phyloP scores from a whole-genome alignment of 2,888 invertebrate genomes.

The Quadriops clusia region DNA sequence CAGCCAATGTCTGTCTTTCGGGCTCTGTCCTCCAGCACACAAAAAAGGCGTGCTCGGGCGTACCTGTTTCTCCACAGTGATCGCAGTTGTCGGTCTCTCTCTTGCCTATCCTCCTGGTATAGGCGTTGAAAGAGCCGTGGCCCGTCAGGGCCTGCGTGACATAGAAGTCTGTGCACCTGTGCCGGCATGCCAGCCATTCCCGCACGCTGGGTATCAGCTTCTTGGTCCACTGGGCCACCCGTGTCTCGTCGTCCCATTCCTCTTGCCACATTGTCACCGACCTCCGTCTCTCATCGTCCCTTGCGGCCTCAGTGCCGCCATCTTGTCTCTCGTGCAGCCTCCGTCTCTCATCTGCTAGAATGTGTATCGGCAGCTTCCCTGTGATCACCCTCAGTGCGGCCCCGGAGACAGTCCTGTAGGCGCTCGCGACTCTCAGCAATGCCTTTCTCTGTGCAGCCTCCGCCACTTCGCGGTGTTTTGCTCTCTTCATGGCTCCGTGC shows the following conservation, averaged over 20 bases:
- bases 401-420: constrained; percentile 9
- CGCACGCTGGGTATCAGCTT: neutral
- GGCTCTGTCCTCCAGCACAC: too few relatives aligned
- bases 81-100: too few relatives aligned
- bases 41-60: too few relatives aligned
- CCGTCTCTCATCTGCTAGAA: constrained; percentile 5
- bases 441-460: constrained; percentile 6
- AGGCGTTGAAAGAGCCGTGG: neutral
- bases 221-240: constrained; percentile 3
- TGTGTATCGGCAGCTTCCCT: constrained; percentile 3
- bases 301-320: neutral
- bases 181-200: neutral
- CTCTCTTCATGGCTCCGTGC: too few relatives aligned
- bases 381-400: constrained; percentile 7
- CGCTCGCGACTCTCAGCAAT: constrained; percentile 7
- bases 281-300: neutral
- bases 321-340: neutral
- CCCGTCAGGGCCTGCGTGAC: neutral
- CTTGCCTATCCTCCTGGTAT: neutral
- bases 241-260: neutral
- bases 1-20: too few relatives aligned
- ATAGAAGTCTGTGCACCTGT: neutral
- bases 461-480: neutral
- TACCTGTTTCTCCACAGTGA: too few relatives aligned
- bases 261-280: neutral